A percentile compares a stretch with the other conserved stretches of the same genome.
These are phyloP conservation scores for Centropus bengalensis DNA, from an alignment of 2,113 vertebrate species.

Conservation along the genomic window DNA sequence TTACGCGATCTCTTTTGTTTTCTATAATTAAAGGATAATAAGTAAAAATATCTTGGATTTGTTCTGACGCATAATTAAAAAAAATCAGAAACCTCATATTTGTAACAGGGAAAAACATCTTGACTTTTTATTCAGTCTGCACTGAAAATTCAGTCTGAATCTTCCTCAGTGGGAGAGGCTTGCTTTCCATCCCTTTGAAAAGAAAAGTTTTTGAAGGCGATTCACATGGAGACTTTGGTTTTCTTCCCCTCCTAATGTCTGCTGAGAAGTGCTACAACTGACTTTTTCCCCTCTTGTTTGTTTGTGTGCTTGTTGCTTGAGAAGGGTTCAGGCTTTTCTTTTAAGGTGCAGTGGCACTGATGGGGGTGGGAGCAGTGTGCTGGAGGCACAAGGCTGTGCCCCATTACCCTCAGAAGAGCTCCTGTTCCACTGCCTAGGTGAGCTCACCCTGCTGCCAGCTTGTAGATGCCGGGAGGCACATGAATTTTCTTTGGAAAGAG, in stretches of 20 bases:
- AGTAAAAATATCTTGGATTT: not conserved
- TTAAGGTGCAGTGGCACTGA: not conserved
- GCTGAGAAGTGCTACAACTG: not conserved
- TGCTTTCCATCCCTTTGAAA: not conserved
- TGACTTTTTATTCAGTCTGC: not conserved
- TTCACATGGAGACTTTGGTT: not conserved
- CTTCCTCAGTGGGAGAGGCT: not conserved
- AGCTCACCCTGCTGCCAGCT: not conserved
- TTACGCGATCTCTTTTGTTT: not conserved
- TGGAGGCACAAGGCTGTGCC: not conserved
- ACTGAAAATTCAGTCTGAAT: not conserved
- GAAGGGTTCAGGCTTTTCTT: not conserved
- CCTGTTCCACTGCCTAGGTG: not conserved
- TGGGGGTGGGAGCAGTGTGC: not conserved
- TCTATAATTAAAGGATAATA: not conserved
- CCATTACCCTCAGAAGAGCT: not conserved
- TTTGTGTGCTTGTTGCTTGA: not conserved
- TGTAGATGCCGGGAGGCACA: not conserved
- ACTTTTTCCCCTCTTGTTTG: not conserved
- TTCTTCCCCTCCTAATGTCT: not conserved
- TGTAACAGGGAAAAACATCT: not conserved
- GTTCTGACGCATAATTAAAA: not conserved
- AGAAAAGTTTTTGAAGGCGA: not conserved
- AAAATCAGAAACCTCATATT: not conserved
- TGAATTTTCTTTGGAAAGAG: not conserved